These are phyloP conservation scores for Sisyra terminalis DNA, from an alignment of 2,888 invertebrate species.

Conservation along the genomic window DNA sequence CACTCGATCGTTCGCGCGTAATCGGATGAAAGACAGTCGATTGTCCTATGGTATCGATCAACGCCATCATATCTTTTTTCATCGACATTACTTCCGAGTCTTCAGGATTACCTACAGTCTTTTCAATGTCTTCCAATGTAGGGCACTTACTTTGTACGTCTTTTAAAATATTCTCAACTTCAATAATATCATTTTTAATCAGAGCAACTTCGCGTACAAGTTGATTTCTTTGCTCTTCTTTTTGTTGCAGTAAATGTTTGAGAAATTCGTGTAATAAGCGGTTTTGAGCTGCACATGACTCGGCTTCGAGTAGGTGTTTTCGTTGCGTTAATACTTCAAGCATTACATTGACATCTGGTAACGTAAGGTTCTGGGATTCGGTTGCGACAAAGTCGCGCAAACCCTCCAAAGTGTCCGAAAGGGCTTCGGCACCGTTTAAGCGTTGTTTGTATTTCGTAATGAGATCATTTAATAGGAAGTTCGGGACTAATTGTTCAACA, in stretches of 20 bases:
- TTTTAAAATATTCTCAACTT: slow-evolving; percentile 47
- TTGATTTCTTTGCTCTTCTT: slow-evolving; percentile 48
- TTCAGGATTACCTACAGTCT: slow-evolving; percentile 28
- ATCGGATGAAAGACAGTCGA: slow-evolving; percentile 14
- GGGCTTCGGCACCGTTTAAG: slow-evolving; percentile 27
- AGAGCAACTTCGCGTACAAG: slow-evolving; percentile 55
- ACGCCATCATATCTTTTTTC: slow-evolving; percentile 35
- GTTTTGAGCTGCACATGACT: slow-evolving; percentile 64
- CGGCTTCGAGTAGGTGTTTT: slow-evolving; percentile 65
- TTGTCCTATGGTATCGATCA: slow-evolving; percentile 33
- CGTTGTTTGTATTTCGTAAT: slow-evolving; percentile 51
- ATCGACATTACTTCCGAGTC: slow-evolving; percentile 33
- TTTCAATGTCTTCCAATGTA: slow-evolving; percentile 34
- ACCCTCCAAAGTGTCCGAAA: slow-evolving; percentile 30
- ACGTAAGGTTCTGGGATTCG: slow-evolving; percentile 51
- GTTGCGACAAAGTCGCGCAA: slow-evolving; percentile 46
- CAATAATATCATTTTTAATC: slow-evolving; percentile 54
- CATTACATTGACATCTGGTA: slow-evolving; percentile 69
- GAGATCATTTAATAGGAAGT: slow-evolving; percentile 69
- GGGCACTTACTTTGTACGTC: slow-evolving; percentile 40
- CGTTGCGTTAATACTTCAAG: slow-evolving; percentile 62
- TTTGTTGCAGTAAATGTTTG: slow-evolving; percentile 53
- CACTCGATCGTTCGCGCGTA: slow-evolving; percentile 7
- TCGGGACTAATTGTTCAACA: slow-evolving; percentile 65
- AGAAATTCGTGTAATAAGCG: slow-evolving; percentile 72